A percentile compares a stretch with the other conserved stretches of the same genome.
phyloP scores from a whole-genome alignment of 2,797 vertebrate species.

The Sternarchorhynchus goeldii region DNA sequence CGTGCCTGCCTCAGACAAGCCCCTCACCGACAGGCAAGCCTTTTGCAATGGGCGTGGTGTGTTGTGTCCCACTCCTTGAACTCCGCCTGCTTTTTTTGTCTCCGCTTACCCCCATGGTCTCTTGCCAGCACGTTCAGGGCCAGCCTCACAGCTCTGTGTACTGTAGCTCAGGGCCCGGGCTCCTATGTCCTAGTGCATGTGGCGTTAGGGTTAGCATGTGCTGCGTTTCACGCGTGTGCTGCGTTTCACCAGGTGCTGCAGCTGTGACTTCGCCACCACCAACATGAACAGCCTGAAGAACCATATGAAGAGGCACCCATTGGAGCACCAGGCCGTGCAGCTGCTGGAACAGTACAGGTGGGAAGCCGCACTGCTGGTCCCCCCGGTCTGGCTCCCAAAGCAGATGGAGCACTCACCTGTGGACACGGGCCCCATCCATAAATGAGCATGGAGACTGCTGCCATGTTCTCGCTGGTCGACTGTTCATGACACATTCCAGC shows the following conservation, averaged over 20 bases:
- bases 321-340: slow-evolving; percentile 87
- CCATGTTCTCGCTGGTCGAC: too few species aligned
- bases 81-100: slow-evolving; percentile 34
- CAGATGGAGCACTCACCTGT: too few species aligned
- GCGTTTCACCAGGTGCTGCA: slow-evolving; percentile 63
- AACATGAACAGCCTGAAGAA: slow-evolving; percentile 90
- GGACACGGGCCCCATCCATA: too few species aligned
- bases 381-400: not conserved
- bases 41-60: slow-evolving; percentile 40
- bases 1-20: slow-evolving; percentile 49
- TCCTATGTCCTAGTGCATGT: not conserved
- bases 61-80: slow-evolving; percentile 14
- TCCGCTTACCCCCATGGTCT: slow-evolving; percentile 34
- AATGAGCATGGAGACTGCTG: too few species aligned
- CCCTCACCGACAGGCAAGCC: slow-evolving; percentile 33
- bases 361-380: not conserved
- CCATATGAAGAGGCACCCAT: slow-evolving; percentile 86
- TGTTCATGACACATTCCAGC: too few species aligned
- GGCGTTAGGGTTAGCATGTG: not conserved
- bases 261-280: slow-evolving; percentile 87
- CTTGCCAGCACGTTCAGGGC: slow-evolving; percentile 29
- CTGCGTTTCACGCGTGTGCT: not conserved
- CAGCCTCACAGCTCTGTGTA: slow-evolving; percentile 3
- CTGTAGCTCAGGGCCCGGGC: slow-evolving; percentile 4
- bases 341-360: slow-evolving; percentile 89